These are phyloP conservation scores for Synergus japonicus DNA, from an alignment of 2,888 invertebrate genomes.

Conservation along the genomic window DNA sequence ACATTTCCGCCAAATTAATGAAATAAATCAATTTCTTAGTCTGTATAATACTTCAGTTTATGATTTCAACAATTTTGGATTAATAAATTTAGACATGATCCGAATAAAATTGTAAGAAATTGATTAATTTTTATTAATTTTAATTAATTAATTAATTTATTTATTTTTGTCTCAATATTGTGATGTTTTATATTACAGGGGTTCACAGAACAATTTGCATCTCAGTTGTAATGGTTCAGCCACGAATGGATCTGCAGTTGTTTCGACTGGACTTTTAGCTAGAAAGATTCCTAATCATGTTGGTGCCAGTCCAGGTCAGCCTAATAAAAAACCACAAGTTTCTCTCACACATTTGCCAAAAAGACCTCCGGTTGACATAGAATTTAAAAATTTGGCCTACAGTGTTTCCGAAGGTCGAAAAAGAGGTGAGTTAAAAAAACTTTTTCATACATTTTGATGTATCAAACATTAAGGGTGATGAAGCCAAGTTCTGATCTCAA, in stretches of 20 bases:
- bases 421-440: conserved; percentile 77
- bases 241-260: conserved; percentile 68
- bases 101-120: neutral
- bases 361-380: conserved; percentile 93
- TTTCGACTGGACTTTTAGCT: conserved; percentile 77
- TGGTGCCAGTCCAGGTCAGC: conserved; percentile 80
- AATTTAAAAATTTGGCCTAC: conserved; percentile 92
- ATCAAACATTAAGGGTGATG: no score
- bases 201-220: conserved; percentile 83
- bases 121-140: no score
- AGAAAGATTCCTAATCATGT: conserved; percentile 86
- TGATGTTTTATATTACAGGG: conserved; percentile 78
- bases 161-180: neutral
- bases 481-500: no score
- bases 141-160: no score
- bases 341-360: conserved; percentile 90
- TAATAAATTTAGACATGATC: no score
- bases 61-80: no score
- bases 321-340: conserved; percentile 86
- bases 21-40: neutral
- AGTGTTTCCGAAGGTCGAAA: conserved; percentile 91
- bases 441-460: no score
- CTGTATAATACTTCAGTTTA: no score
- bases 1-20: neutral
- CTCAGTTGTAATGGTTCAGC: conserved; percentile 82